Base-by-base conservation (phyloP, 2,113 vertebrate genomes). In the Toxostoma redivivum region DNA sequence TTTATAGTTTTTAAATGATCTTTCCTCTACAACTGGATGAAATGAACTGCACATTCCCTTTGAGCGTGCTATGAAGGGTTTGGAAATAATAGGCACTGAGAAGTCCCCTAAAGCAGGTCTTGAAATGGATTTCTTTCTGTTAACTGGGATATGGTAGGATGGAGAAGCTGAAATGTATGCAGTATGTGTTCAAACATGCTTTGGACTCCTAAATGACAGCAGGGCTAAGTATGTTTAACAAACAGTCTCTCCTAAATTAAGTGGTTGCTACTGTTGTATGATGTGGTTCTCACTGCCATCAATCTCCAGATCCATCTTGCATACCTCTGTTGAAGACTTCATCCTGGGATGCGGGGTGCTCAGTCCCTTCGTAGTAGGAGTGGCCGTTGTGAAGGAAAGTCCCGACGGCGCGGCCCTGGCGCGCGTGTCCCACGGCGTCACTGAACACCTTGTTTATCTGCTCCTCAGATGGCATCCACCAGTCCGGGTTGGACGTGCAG, bases 391-490 rank as follows among this genome's bases (percentile, higher is more conserved):
- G 98, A 79, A 99, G 98, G 92, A 99, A 99, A 31, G 99, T 99
- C 47, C 99, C 99, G 57, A 99, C 99, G 0, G 99, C 99, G 8
- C 99, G 98, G 65, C 99, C 99, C 97, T 99, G 99, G 14, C 99
- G 99, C 53, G 99, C 99, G 4, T 99, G 99, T 35, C 99, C 99
- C 40, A 99, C 99, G 0, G 99, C 99, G 1, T 99, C 99, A 6
- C 99, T 99, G 98, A 99, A 99, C 35, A 99, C 99, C 93, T 99
- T 99, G 98, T 99, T 99, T 86, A 99, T 99, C 96, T 99, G 99
- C 97, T 99, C 99, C 94, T 99, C 99, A 0, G 99, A 99, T 2
- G 99, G 99, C 99, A 99, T 99, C 99, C 99, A 99, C 99, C 99
- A 99, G 97, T 99, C 99, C 0, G 98, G 99, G 97, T 99, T 99